Conservation (phyloP, 2,888 invertebrate genomes). For the Tipula confusa region DNA sequence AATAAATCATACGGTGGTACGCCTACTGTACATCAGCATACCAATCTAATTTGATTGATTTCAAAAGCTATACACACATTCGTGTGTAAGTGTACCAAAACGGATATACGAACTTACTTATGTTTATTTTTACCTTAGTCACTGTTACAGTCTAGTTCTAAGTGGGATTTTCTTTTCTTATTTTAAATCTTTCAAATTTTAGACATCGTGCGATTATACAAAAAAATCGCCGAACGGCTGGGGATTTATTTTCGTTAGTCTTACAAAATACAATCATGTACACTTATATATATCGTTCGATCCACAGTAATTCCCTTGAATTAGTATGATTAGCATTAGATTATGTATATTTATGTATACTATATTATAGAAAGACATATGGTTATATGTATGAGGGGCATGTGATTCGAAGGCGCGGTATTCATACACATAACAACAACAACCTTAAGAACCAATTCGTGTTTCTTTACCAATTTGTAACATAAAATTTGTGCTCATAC, state of each 20-base stretch:
- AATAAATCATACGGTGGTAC: not conserved
- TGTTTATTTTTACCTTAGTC: not conserved
- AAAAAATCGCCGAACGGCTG: not conserved
- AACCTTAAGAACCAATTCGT: not conserved
- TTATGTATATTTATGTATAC: not conserved
- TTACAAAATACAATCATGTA: no score
- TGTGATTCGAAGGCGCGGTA: no score
- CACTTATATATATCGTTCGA: no score
- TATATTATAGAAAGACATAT: not conserved
- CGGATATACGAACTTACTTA: not conserved
- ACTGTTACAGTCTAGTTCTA: not conserved
- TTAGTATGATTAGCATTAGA: not conserved
- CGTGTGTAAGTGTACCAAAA: not conserved
- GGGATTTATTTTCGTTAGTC: no score
- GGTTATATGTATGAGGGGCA: not conserved
- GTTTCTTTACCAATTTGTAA: no score
- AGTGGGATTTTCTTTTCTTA: conserved; percentile 14
- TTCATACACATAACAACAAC: not conserved
- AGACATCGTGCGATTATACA: no score
- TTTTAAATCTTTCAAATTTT: not conserved
- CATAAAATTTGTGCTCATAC: no score
- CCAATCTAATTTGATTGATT: not conserved
- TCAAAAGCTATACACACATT: not conserved
- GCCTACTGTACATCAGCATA: not conserved
- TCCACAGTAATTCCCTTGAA: not conserved